A percentile compares a stretch with the other conserved stretches of the same genome.
phyloP scores from a whole-genome alignment of 2,113 vertebrate genomes.

The Lynx canadensis region DNA sequence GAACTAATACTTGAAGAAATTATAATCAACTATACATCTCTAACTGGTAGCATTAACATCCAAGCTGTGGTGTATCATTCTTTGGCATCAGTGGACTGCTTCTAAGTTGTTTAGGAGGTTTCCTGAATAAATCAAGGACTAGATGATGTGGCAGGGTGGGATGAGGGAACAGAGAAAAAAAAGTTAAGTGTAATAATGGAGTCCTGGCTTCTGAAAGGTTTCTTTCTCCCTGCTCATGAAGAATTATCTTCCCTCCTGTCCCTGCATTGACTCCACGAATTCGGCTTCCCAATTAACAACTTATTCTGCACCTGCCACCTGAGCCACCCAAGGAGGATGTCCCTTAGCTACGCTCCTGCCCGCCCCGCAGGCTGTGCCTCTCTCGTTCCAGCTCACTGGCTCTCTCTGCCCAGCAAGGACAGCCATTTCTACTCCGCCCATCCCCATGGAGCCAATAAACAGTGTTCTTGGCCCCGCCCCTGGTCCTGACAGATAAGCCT shows the following conservation, averaged over 20 bases:
- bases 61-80: background rate
- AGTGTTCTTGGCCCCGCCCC: background rate
- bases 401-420: accelerated
- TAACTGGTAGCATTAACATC: background rate
- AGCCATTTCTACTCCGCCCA: background rate
- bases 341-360: background rate
- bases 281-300: background rate
- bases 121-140: background rate
- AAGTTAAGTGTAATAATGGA: background rate
- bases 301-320: background rate
- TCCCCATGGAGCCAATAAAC: accelerated
- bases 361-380: background rate
- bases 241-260: background rate
- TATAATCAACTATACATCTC: background rate
- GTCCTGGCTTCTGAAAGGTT: background rate
- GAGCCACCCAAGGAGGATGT: background rate
- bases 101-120: background rate
- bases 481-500: background rate
- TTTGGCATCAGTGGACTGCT: background rate
- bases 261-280: background rate
- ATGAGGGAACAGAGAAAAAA: background rate
- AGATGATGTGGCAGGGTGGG: background rate
- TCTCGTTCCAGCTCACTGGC: accelerated
- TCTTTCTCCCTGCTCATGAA: background rate
- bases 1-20: background rate